Conservation (phyloP, 2,888 invertebrate genomes). For the Philaethria dido region DNA sequence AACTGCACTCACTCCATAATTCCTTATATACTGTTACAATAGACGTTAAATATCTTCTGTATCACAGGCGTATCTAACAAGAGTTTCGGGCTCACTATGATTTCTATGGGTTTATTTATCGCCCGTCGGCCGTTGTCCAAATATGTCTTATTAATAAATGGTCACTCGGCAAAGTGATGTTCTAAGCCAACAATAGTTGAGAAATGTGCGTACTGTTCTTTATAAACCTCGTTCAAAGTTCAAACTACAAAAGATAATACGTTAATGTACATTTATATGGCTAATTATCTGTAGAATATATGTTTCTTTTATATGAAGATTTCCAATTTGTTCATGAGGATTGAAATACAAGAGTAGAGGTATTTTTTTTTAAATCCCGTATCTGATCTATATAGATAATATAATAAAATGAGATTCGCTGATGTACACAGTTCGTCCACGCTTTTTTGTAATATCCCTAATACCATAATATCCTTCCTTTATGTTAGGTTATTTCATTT, state of each 20-base stretch:
- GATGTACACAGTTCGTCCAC: no score
- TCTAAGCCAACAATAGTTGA: conserved; percentile 60
- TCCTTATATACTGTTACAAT: conserved; percentile 43
- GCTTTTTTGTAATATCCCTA: no score
- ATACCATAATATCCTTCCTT: no score
- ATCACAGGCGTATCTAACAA: conserved; percentile 45
- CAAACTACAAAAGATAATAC: conserved; percentile 25
- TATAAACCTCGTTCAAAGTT: conserved; percentile 40
- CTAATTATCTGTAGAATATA: conserved; percentile 18
- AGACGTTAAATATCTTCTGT: conserved; percentile 44
- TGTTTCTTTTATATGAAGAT: conserved; percentile 1
- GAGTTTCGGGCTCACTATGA: conserved; percentile 42
- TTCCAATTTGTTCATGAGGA: not conserved
- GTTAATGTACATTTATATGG: conserved; percentile 21
- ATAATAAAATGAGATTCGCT: no score
- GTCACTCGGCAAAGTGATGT: conserved; percentile 53
- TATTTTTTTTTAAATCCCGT: no score
- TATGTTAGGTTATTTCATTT: no score
- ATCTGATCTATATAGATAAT: no score
- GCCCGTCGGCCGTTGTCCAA: conserved; percentile 70
- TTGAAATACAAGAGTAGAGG: not conserved
- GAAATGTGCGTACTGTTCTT: conserved; percentile 63
- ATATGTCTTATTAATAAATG: conserved; percentile 80
- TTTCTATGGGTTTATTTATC: conserved; percentile 66
- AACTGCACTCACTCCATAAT: conserved; percentile 17